Conservation (phyloP, 2,888 invertebrate genomes). For the Trissolcus japonicus region DNA sequence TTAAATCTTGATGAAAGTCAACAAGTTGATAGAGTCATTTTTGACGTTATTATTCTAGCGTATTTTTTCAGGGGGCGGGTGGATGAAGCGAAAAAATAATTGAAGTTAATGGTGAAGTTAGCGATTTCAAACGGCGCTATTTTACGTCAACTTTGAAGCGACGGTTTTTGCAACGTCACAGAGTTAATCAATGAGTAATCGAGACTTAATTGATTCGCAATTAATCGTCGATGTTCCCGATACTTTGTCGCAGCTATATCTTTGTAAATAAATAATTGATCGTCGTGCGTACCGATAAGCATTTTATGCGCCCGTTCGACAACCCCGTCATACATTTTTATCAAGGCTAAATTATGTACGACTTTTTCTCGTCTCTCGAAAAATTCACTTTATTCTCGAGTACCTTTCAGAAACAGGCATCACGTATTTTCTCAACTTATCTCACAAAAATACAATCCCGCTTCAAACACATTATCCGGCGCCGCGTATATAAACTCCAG, state of each 20-base stretch:
- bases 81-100: conserved; percentile 27
- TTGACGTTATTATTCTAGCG: conserved; percentile 14
- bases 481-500: conserved; percentile 44
- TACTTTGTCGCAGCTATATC: conserved; percentile 3
- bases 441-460: conserved; percentile 53
- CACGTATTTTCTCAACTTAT: conserved; percentile 50
- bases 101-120: conserved; percentile 9
- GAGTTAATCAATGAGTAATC: conserved; percentile 38
- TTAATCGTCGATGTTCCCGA: neutral
- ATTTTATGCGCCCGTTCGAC: conserved; percentile 6
- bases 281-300: conserved; percentile 11
- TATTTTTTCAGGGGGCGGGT: conserved; percentile 18
- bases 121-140: conserved; percentile 22
- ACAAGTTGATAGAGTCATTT: conserved; percentile 27
- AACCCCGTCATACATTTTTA: conserved; percentile 27
- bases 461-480: conserved; percentile 48
- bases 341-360: conserved; percentile 43
- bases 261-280: conserved; percentile 15
- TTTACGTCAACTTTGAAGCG: conserved; percentile 40
- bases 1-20: conserved; percentile 21
- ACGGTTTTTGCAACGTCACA: conserved; percentile 23
- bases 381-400: conserved; percentile 52
- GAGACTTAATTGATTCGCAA: conserved; percentile 48
- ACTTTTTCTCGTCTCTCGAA: conserved; percentile 40
- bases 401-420: conserved; percentile 54